These are phyloP conservation scores for Pyrochroa serraticornis DNA, from an alignment of 2,888 invertebrate species.

Conservation along the genomic window DNA sequence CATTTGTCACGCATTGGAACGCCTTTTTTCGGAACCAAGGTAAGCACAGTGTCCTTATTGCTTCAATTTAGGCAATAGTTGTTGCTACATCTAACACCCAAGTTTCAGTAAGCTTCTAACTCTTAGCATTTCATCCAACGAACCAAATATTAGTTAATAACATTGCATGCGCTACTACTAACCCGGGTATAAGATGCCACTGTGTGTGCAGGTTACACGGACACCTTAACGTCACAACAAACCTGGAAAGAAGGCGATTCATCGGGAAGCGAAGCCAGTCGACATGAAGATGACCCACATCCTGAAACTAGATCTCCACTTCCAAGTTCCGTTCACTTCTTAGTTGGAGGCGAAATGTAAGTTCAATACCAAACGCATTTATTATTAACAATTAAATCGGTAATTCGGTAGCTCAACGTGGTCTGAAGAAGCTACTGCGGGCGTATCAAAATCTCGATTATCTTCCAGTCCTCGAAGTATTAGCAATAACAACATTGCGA, in stretches of 20 bases:
- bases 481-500: slow-evolving; percentile 52
- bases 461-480: slow-evolving; percentile 45
- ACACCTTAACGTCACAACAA: slow-evolving; percentile 32
- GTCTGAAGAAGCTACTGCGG: slow-evolving; percentile 36
- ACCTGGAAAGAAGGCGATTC: slow-evolving; percentile 62
- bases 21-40: slow-evolving; percentile 25
- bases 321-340: slow-evolving; percentile 55
- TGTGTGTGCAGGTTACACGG: slow-evolving; percentile 48
- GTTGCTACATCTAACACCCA: slow-evolving; percentile 1
- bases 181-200: slow-evolving; percentile 47
- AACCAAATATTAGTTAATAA: slow-evolving; percentile 26
- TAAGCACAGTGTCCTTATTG: slow-evolving; percentile 37
- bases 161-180: slow-evolving; percentile 39
- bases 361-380: slow-evolving; percentile 33
- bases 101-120: slow-evolving; percentile 1
- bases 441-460: slow-evolving; percentile 15
- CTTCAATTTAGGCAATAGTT: slow-evolving; percentile 19
- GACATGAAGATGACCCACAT: slow-evolving; percentile 55
- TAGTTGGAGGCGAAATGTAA: slow-evolving; percentile 59
- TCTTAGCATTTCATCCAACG: slow-evolving; percentile 12
- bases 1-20: background rate
- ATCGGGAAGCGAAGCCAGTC: slow-evolving; percentile 64
- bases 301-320: slow-evolving; percentile 30
- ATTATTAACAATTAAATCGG: slow-evolving; percentile 20
- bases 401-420: slow-evolving; percentile 35